Evolutionary conservation across 2,113 vertebrate genomes (phyloP), one percentile per base, ranked within the genome.

Genomic region (Peromyscus maniculatus): DNA sequence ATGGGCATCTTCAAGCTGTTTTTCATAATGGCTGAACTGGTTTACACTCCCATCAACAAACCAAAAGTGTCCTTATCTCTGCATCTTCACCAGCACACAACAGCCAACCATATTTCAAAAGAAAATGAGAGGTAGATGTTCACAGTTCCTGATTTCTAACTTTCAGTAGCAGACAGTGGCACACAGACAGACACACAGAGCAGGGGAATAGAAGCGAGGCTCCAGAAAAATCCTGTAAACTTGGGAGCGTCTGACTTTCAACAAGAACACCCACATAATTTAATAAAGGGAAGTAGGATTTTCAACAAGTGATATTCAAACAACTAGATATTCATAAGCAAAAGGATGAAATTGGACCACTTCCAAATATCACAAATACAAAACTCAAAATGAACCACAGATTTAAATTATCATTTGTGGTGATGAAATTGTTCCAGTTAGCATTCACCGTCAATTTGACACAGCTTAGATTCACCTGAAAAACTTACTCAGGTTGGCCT

Each of bases 81-180:
- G 55, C 69, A 21, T 52, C 43, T 31, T 72, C 15, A 71, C 80
- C 31, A 64, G 55, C 55, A 86, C 13, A 59, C 10, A 84, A 19
- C 12, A 92, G 52, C 49, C 21, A 36, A 83, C 39, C 10, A 11
- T 84, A 33, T 59, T 49, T 39, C 52, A 77, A 91, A 66, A 72
- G 87, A 87, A 91, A 39, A 87, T 49, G 39, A 80, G 79, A 91
- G 67, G 33, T 7, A 16, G 55, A 71, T 46, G 66, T 39, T 92
- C 39, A 82, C 21, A 87, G 13, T 57, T 87, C 16, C 46, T 80
- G 46, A 71, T 83, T 96, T 93, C 84, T 62, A 93, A 91, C 86
- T 80, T 96, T 67, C 49, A 24, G 9, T 55, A 75, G 64, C 22
- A 91, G 66, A 88, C 10, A 86, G 64, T 52, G n/a, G n/a, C 24